A percentile compares a stretch with the other conserved stretches of the same genome.
Conservation (phyloP, 2,888 invertebrate species). For the Pocota personata region DNA sequence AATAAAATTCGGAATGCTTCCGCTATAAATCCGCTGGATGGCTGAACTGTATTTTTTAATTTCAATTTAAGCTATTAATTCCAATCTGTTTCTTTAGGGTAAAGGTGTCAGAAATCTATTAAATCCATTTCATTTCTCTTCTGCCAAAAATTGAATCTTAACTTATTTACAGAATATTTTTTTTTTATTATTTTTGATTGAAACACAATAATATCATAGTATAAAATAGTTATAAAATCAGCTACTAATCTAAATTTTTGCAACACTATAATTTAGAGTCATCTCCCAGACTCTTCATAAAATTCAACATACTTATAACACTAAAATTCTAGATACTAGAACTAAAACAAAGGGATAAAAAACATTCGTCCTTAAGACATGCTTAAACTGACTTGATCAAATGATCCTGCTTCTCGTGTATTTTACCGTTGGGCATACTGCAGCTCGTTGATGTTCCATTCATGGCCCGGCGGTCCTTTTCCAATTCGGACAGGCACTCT, state of each 20-base stretch:
- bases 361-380: background rate
- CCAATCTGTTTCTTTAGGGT: too few relatives aligned
- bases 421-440: conserved; percentile 75
- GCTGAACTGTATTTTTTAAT: too few relatives aligned
- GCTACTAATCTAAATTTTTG: background rate
- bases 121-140: too few relatives aligned
- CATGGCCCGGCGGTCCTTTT: conserved; percentile 75
- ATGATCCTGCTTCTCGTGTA: conserved; percentile 80
- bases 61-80: too few relatives aligned
- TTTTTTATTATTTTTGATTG: background rate
- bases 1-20: too few relatives aligned
- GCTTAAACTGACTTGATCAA: conserved; percentile 81
- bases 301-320: background rate
- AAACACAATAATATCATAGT: conserved; percentile 3
- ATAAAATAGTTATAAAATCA: conserved; percentile 29
- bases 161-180: too few relatives aligned
- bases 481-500: conserved; percentile 79
- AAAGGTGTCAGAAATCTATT: too few relatives aligned
- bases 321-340: conserved; percentile 58
- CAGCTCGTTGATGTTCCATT: conserved; percentile 71
- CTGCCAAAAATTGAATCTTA: too few relatives aligned
- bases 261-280: background rate
- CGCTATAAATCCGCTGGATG: too few relatives aligned
- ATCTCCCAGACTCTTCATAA: background rate
- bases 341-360: conserved; percentile 27